Evolutionary conservation across 2,888 invertebrate species (phyloP).

Genomic region (Sarcophaga variegata): DNA sequence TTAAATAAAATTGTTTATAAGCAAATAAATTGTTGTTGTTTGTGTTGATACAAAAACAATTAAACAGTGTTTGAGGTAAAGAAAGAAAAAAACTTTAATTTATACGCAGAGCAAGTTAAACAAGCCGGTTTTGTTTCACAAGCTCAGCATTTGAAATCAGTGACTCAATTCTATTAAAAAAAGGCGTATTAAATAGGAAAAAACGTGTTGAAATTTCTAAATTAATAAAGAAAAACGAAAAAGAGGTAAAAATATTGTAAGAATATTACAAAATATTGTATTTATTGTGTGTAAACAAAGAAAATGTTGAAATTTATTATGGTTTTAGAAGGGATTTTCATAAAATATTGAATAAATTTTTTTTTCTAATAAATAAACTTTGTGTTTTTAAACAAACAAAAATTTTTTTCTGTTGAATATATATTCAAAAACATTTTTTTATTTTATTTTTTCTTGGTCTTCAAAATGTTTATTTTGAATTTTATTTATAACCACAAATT

Average conservation of each 20-base stretch:
- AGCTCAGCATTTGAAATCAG: slow-evolving; percentile 7
- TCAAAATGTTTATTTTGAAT: no score
- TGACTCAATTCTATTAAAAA: slow-evolving; percentile 37
- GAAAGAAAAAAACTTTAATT: no score
- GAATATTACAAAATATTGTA: neutral
- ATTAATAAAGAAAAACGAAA: neutral
- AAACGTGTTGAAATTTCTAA: slow-evolving; percentile 35
- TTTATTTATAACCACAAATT: no score
- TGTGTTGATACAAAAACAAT: slow-evolving; percentile 16
- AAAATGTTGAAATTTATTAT: neutral
- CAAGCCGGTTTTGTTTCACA: slow-evolving; percentile 48
- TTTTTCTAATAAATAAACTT: no score
- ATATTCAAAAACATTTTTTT: no score
- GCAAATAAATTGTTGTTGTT: slow-evolving; percentile 9
- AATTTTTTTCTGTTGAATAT: no score
- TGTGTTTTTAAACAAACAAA: no score
- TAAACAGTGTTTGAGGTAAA: slow-evolving; percentile 48
- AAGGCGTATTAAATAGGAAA: slow-evolving; percentile 7
- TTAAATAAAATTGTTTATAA: slow-evolving; percentile 32
- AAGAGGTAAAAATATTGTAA: neutral
- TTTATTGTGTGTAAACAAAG: neutral
- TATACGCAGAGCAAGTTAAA: slow-evolving; percentile 10
- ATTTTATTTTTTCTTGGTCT: no score
- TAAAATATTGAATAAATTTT: no score
- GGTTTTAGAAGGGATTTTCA: neutral